Evolutionary conservation across 2,888 invertebrate genomes (phyloP), one percentile per base, ranked within the genome.

Genomic region (Koerneria pararmatus): DNA sequence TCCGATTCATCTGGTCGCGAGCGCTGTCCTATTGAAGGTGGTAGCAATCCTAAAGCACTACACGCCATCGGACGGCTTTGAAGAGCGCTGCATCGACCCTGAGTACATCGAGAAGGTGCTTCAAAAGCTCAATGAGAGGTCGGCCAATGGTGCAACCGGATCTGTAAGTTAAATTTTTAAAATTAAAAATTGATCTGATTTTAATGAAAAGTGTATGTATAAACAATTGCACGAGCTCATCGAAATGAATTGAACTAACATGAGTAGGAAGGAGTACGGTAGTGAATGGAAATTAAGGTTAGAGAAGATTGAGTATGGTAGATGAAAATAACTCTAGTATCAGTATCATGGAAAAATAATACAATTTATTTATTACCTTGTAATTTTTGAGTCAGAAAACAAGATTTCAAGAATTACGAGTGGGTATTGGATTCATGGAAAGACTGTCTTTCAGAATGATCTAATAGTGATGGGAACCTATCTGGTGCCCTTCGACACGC

Each of bases 41-140:
- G 68, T 80, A 22, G 74, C 77, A 6, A 78, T 82, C n/a, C 75
- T 82, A 6, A 74, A 76, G 59, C 82, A 82, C 66, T 82, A 82
- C 70, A 73, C 75, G 41, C 80, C 82, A 6, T 73, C 78, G 3
- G 78, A 77, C 59, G 77, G 76, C 22, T 76, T 80, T 66, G 82
- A 80, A 48, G 80, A 80, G 57, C 67, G 75, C 29, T 64, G 63
- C 15, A 62, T 80, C 24, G 66, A 71, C 15, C 66, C 75, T 15
- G 75, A 77, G n/a, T 79, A 81, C 66, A 67, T 82, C 24, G 63
- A 68, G 1, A 69, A 71, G 56, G 72, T 82, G 41, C 70, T 71
- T 46, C 71, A 71, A 58, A 72, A 69, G 62, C 72, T 82, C 37
- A 69, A 70, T 27, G 73, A 78, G 61, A 60, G 80, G 24, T 66